Evolutionary conservation across 1,140 invertebrate genomes (phyloP).

Genomic region (Pseudomyrmex concolor): DNA sequence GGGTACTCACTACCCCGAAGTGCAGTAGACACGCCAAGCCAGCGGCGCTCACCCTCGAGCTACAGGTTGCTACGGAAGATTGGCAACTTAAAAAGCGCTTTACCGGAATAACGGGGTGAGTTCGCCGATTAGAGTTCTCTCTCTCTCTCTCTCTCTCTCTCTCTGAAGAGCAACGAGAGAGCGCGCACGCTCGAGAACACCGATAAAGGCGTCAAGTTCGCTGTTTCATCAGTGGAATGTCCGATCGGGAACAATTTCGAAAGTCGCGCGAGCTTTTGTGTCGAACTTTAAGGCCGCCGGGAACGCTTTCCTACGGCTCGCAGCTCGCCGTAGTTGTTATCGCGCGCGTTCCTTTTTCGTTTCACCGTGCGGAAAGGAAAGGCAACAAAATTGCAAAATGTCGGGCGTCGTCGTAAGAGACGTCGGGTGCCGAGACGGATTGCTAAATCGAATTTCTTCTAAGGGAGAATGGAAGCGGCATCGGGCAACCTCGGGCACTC

Average conservation of each 20-base stretch:
- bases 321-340: slow-evolving; percentile 25
- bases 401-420: slow-evolving; percentile 17
- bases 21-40: slow-evolving; percentile 77
- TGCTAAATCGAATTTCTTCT: slow-evolving; percentile 65
- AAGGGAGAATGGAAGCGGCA: slow-evolving; percentile 19
- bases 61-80: slow-evolving; percentile 82
- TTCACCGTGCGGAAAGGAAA: slow-evolving; percentile 3
- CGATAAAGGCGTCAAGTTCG: background rate
- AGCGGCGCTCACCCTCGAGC: slow-evolving; percentile 73
- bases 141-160: too few species aligned
- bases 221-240: slow-evolving; percentile 14
- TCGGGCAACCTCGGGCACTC: slow-evolving; percentile 39
- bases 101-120: slow-evolving; percentile 72
- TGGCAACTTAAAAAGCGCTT: slow-evolving; percentile 81
- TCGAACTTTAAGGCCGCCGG: background rate
- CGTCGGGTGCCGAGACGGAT: slow-evolving; percentile 35
- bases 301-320: slow-evolving; percentile 15
- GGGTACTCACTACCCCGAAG: slow-evolving; percentile 80
- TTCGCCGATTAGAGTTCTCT: slow-evolving; percentile 66
- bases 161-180: background rate
- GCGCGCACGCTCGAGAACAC: background rate
- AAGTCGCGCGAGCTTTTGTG: slow-evolving; percentile 24
- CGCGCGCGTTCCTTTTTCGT: background rate
- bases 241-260: slow-evolving; percentile 41
- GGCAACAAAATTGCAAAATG: slow-evolving; percentile 44